Percentiles rank a stretch among this genome's conserved stretches.
phyloP scores from a whole-genome alignment of 2,113 vertebrate species.

The Stigmatopora nigra region DNA sequence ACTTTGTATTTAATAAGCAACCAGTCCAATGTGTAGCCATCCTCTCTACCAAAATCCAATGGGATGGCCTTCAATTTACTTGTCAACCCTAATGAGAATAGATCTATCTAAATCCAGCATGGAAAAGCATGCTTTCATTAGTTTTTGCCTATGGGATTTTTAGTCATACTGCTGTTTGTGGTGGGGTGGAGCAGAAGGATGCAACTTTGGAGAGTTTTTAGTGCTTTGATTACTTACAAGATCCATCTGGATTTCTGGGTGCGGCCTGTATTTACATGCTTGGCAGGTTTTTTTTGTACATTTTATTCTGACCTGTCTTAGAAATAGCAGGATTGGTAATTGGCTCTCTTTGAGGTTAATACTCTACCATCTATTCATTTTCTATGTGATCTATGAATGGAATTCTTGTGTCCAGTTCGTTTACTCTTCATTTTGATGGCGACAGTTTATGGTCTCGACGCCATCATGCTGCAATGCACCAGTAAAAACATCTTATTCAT shows the following conservation, averaged over 20 bases:
- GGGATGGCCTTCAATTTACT: not conserved
- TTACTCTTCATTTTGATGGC: not conserved
- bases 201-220: not conserved
- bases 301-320: not conserved
- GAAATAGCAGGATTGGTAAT: not conserved
- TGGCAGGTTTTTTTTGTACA: not conserved
- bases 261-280: not conserved
- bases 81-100: not conserved
- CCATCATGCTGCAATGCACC: constrained; percentile 3
- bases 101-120: not conserved
- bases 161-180: not conserved
- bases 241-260: not conserved
- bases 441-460: not conserved
- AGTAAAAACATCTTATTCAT: not conserved
- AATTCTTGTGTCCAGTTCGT: not conserved
- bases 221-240: not conserved
- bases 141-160: not conserved
- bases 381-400: not conserved
- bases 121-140: not conserved
- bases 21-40: not conserved
- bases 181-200: not conserved
- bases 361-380: not conserved
- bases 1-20: no score
- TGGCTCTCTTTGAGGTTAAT: not conserved
- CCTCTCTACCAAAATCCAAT: not conserved